Evolutionary conservation across 1,140 invertebrate genomes (phyloP).

Genomic region (Hylyphantes graminicola): DNA sequence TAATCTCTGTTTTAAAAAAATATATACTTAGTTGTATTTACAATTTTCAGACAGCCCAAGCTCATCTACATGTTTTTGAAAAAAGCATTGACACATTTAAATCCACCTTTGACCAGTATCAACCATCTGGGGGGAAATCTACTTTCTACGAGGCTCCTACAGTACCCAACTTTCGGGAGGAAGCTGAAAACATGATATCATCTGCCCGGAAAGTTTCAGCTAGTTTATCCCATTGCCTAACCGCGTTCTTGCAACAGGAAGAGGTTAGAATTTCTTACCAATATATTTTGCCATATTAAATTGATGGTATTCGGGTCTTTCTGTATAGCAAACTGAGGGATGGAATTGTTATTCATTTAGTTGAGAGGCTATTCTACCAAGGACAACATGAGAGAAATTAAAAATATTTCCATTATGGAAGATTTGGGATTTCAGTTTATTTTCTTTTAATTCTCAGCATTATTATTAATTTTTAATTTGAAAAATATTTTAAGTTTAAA

Average conservation of each 20-base stretch:
- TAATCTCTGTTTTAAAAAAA: no score
- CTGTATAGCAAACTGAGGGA: no score
- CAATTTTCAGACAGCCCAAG: constrained; percentile 72
- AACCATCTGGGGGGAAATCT: not conserved
- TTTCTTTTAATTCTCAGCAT: no score
- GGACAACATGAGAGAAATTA: no score
- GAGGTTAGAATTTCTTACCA: constrained; percentile 66
- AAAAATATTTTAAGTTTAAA: no score
- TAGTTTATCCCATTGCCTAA: constrained; percentile 69
- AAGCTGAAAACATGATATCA: constrained; percentile 22
- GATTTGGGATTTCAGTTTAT: no score
- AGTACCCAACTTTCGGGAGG: not conserved
- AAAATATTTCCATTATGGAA: no score
- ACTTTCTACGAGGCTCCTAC: not conserved
- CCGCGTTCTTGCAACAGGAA: constrained; percentile 71
- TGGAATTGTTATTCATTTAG: no score
- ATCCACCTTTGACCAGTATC: not conserved
- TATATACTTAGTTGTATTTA: not conserved
- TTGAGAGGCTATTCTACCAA: no score
- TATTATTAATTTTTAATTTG: no score
- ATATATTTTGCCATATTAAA: no score
- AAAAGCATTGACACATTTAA: constrained; percentile 68
- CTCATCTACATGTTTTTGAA: constrained; percentile 74
- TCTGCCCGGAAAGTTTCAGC: constrained; percentile 47
- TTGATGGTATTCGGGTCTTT: no score